These are phyloP conservation scores for Cladopsammia gracilis DNA, from an alignment of 64 coral and sea anemone species.

Conservation along the genomic window DNA sequence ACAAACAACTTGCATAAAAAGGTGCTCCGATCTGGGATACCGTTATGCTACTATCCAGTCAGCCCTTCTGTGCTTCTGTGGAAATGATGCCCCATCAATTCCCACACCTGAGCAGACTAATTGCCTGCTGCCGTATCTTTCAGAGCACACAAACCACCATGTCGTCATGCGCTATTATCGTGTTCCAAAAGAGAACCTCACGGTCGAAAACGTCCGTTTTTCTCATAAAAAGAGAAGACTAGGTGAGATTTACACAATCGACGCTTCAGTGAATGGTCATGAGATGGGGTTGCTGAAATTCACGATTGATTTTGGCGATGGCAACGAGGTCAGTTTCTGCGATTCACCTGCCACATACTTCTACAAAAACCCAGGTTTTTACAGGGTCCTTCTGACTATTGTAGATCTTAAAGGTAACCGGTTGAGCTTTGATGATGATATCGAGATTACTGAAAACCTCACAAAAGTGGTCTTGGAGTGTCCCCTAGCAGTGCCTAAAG, in stretches of 20 bases:
- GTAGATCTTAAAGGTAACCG: not conserved
- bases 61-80: constrained; percentile 25
- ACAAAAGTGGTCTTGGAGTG: constrained; percentile 3
- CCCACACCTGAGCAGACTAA: not conserved
- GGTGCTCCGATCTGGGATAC: not conserved
- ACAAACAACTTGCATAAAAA: not conserved
- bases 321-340: constrained; percentile 12
- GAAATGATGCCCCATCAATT: not conserved
- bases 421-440: not conserved
- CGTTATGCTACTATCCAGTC: constrained; percentile 20
- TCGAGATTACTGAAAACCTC: constrained; percentile 28
- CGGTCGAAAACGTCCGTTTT: not conserved
- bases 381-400: not conserved
- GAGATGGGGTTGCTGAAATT: not conserved
- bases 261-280: not conserved
- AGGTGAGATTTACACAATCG: not conserved
- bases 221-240: not conserved
- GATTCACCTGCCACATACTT: not conserved
- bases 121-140: constrained; percentile 1
- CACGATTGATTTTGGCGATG: not conserved
- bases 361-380: constrained; percentile 29
- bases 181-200: not conserved
- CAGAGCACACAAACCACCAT: not conserved
- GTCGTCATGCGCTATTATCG: not conserved
- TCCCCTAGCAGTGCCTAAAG: not conserved